phyloP scores from a whole-genome alignment of 2,113 vertebrate species.

The Panthera tigris region DNA sequence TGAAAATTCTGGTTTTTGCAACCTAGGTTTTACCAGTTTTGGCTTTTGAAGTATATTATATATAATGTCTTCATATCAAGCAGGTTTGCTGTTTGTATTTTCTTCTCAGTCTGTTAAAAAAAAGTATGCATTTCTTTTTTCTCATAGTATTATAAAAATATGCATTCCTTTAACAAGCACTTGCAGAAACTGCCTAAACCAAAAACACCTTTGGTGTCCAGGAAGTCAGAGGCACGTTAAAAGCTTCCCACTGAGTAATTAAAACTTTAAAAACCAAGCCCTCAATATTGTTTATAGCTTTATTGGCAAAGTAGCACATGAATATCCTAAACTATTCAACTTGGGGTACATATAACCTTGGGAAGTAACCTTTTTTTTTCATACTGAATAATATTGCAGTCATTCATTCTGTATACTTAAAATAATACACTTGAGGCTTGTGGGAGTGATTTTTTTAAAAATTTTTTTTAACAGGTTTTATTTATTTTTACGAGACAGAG shows the following conservation, averaged over 20 bases:
- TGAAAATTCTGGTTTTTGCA: background rate
- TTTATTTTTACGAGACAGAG: too few species aligned
- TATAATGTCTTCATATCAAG: background rate
- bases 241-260: slow-evolving; percentile 15
- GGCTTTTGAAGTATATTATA: background rate
- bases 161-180: background rate
- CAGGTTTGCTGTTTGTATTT: background rate
- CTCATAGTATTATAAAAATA: background rate
- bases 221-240: background rate
- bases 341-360: background rate
- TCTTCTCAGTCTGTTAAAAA: background rate
- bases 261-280: background rate
- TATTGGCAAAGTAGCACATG: background rate
- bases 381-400: background rate
- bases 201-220: background rate
- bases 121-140: background rate
- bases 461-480: background rate
- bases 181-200: background rate
- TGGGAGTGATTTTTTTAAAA: background rate
- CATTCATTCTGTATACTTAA: background rate
- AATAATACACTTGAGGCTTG: background rate
- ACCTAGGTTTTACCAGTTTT: background rate
- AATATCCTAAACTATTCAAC: background rate
- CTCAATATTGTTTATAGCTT: background rate
- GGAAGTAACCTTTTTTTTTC: slow-evolving; percentile 34